Conservation (phyloP, 2,113 vertebrate genomes). For the Dromaius novaehollandiae region DNA sequence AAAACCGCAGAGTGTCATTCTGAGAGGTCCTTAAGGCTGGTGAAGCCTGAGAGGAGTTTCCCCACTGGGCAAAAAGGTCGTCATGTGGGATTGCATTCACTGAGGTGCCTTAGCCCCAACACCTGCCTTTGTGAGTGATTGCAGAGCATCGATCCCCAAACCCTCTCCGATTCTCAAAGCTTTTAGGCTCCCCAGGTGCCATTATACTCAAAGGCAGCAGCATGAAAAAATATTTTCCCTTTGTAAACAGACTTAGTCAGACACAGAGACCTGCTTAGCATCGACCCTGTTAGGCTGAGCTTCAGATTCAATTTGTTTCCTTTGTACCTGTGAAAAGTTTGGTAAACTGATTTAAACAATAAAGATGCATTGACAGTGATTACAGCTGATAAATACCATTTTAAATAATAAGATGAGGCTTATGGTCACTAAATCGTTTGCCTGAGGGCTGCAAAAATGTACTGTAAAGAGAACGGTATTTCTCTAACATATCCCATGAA, state of each 20-base stretch:
- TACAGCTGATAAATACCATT: conserved; percentile 5
- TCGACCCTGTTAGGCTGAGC: not conserved
- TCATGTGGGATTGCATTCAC: not conserved
- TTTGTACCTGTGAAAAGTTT: not conserved
- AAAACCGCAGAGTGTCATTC: not conserved
- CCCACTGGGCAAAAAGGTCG: not conserved
- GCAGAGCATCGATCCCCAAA: not conserved
- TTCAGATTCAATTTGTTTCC: conserved; percentile 41
- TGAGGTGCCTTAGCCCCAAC: not conserved
- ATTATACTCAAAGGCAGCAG: not conserved
- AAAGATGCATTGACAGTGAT: conserved; percentile 21
- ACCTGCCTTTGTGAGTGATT: not conserved
- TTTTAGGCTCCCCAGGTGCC: conserved; percentile 20
- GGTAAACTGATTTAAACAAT: conserved; percentile 17
- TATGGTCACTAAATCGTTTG: not conserved
- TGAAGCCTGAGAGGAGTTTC: not conserved
- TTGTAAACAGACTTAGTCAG: conserved; percentile 16
- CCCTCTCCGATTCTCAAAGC: not conserved
- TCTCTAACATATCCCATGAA: not conserved
- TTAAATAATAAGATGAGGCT: not conserved
- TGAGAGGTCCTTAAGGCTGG: not conserved
- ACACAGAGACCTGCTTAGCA: conserved; percentile 9
- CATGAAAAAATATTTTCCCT: conserved; percentile 14
- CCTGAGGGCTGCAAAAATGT: not conserved
- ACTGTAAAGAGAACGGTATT: not conserved